These are phyloP conservation scores for Harpalus rufipes DNA, from an alignment of 2,888 invertebrate species.

Conservation along the genomic window DNA sequence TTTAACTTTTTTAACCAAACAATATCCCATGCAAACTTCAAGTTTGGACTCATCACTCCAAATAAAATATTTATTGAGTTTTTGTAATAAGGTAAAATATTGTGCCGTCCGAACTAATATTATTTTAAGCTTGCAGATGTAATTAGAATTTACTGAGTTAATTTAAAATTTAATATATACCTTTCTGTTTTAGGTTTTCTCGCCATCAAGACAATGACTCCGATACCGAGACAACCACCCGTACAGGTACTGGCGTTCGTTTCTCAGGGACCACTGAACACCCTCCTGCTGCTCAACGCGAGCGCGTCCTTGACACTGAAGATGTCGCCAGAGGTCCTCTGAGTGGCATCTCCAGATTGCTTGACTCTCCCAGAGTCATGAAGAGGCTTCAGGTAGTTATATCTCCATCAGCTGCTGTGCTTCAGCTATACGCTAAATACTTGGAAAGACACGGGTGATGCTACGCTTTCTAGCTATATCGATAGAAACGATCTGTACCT, in stretches of 20 bases:
- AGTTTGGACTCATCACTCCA: too few species aligned
- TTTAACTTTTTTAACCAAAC: too few species aligned
- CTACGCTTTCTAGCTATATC: conserved; percentile 40
- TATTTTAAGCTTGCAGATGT: too few species aligned
- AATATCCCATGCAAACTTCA: too few species aligned
- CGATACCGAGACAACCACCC: conserved; percentile 83
- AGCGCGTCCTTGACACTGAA: conserved; percentile 91
- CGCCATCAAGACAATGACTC: conserved; percentile 85
- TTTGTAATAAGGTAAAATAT: too few species aligned
- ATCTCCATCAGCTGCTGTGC: conserved; percentile 58
- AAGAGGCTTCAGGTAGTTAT: conserved; percentile 88
- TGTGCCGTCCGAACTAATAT: too few species aligned
- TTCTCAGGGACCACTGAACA: conserved; percentile 83
- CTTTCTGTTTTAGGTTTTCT: conserved; percentile 75
- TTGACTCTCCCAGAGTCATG: conserved; percentile 93
- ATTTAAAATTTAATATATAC: too few species aligned
- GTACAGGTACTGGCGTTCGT: conserved; percentile 79
- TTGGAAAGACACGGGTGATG: background rate
- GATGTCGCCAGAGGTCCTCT: conserved; percentile 92
- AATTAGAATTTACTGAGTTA: too few species aligned
- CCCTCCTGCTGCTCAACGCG: conserved; percentile 80
- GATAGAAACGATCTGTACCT: conserved; percentile 34
- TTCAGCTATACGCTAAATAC: conserved; percentile 31
- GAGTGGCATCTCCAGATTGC: conserved; percentile 92
- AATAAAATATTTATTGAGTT: too few species aligned